A percentile compares a stretch with the other conserved stretches of the same genome.
Conservation (phyloP, 2,797 vertebrate genomes). For the Takifugu rubripes region DNA sequence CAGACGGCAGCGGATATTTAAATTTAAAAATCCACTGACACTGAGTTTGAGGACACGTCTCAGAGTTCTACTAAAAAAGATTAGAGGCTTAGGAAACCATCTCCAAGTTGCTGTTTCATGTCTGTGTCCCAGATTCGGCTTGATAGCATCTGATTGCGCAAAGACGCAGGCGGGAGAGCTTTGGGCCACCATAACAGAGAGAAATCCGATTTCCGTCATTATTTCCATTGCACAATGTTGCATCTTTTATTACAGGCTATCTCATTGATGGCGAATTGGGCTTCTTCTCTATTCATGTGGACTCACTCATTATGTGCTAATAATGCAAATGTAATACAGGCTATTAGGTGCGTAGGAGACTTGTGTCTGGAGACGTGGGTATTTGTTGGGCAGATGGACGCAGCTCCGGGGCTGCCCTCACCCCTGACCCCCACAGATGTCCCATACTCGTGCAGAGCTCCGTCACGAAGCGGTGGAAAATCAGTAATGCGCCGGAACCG, state of each 20-base stretch:
- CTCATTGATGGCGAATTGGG: constrained; percentile 50
- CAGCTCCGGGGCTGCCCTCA: constrained; percentile 73
- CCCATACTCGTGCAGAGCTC: constrained; percentile 67
- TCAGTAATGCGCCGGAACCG: constrained; percentile 84
- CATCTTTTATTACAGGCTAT: constrained; percentile 33
- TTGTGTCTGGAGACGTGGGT: constrained; percentile 50
- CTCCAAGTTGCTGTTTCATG: constrained; percentile 60
- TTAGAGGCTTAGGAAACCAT: constrained; percentile 64
- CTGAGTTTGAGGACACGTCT: constrained; percentile 49
- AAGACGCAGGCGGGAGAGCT: constrained; percentile 30
- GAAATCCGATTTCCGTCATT: constrained; percentile 49
- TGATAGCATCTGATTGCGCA: constrained; percentile 58
- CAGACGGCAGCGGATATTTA: constrained; percentile 27
- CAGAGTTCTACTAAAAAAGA: constrained; percentile 55
- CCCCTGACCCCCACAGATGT: constrained; percentile 90
- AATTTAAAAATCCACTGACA: constrained; percentile 25
- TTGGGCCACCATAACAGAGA: constrained; percentile 43
- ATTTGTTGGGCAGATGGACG: constrained; percentile 86
- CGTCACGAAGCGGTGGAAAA: constrained; percentile 74
- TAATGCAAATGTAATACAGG: constrained; percentile 49
- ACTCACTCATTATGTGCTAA: constrained; percentile 42
- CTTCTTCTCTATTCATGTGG: constrained; percentile 19
- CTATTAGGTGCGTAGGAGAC: constrained; percentile 63
- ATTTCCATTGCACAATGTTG: constrained; percentile 46
- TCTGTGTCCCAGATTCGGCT: constrained; percentile 63